Evolutionary conservation across 2,113 vertebrate species (phyloP), one percentile per base, ranked within the genome.

Genomic region (Pionites leucogaster): DNA sequence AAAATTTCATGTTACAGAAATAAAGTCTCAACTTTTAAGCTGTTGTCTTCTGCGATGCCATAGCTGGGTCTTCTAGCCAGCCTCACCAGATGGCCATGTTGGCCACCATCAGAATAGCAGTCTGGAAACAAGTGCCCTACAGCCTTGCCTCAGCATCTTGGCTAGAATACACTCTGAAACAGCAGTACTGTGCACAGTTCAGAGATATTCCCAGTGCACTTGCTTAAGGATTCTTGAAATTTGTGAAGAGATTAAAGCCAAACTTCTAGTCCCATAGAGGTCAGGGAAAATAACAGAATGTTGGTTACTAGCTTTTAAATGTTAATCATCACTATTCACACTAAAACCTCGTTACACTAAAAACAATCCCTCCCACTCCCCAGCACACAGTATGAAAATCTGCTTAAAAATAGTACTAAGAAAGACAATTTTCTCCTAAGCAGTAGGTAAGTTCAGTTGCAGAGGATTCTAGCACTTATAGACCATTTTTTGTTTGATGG

Each of bases 221-320:
- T 88, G 70, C 84, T 93, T 88, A 90, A 93, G 72, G 68, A 92
- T 93, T 86, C 65, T 52, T 88, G 69, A 95, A 94, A 92, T 92
- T 81, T 86, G 57, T 81, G 50, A 90, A 80, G 72, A 86, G 62
- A 90, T 57, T 71, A 78, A 60, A 86, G 88, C 68, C 88, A 94
- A 96, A 92, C 35, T 86, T 93, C 80, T 72, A 57, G 82, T 62
- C 68, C 82, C 49, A 23, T 1, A 86, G 59, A 93, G 68, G 82
- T 90, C 79, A 90, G 39, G 55, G 60, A 93, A 86, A 96, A 94
- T 39, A 96, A 82, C 57, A 94, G 74, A 94, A 86, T 44, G 28
- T 63, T 64, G 39, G 29, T 77, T 92, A 63, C 35, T 52, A 65
- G 68, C 44, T 92, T 93, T 86, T 84, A 81, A 86, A 91, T 39